Percentiles rank a stretch among this genome's conserved stretches.
These are phyloP conservation scores for Rhopalosiphum padi DNA, from an alignment of 1,140 invertebrate species.

Conservation along the genomic window DNA sequence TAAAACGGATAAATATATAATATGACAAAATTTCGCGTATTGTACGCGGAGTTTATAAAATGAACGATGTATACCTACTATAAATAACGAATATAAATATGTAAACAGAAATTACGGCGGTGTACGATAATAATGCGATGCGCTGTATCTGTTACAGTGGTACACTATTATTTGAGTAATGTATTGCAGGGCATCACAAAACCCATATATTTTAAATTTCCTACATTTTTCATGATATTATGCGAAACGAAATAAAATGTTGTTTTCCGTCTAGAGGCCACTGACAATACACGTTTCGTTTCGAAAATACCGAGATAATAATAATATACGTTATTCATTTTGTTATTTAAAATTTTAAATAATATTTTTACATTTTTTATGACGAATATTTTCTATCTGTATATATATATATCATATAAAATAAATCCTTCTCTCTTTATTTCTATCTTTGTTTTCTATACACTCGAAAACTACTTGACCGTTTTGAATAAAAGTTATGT, in stretches of 20 bases:
- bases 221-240: neutral
- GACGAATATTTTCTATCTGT: neutral
- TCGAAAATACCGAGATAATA: neutral
- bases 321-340: too few species aligned
- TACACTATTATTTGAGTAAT: neutral
- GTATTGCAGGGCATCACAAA: neutral
- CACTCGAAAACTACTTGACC: too few species aligned
- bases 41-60: neutral
- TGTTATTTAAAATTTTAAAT: neutral
- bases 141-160: neutral
- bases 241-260: neutral
- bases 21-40: neutral
- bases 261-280: neutral
- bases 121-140: neutral
- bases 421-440: too few species aligned
- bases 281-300: neutral
- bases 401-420: too few species aligned
- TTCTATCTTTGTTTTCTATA: too few species aligned
- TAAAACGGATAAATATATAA: neutral
- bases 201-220: neutral
- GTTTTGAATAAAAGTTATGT: too few species aligned
- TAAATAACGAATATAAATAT: slow-evolving; percentile 5
- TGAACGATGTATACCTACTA: neutral
- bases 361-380: neutral
- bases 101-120: neutral